Conservation (phyloP, 2,113 vertebrate genomes). For the Misgurnus mizolepis region DNA sequence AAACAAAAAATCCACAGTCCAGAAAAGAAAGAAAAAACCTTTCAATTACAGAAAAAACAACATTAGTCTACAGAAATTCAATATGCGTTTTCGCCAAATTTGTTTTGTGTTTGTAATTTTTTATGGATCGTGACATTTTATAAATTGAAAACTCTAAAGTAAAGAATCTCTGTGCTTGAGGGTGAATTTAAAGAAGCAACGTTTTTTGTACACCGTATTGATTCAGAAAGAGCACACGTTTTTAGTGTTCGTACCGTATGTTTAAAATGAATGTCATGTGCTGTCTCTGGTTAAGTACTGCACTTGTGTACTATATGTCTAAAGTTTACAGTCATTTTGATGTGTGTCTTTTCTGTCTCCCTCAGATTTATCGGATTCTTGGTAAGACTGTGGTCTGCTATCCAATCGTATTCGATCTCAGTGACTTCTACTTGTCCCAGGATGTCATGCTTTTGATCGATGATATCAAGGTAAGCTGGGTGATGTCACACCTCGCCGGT, state of each 20-base stretch:
- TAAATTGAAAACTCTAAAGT: neutral
- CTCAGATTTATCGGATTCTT: slow-evolving; percentile 94
- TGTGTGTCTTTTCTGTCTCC: slow-evolving; percentile 25
- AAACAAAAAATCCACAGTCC: too few relatives aligned
- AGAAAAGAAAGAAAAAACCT: too few relatives aligned
- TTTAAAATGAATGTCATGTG: slow-evolving; percentile 59
- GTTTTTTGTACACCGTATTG: too few relatives aligned
- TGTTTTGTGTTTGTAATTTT: neutral
- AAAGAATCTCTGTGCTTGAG: neutral
- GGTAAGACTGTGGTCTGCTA: slow-evolving; percentile 98
- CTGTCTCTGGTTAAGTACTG: slow-evolving; percentile 55
- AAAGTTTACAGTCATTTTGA: slow-evolving; percentile 54
- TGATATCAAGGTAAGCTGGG: slow-evolving; percentile 90
- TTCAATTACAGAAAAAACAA: too few relatives aligned
- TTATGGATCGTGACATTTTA: neutral
- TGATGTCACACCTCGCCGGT: slow-evolving; percentile 30
- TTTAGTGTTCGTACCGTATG: slow-evolving; percentile 15
- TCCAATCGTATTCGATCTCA: slow-evolving; percentile 97
- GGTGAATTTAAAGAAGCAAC: neutral
- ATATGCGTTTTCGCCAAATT: neutral
- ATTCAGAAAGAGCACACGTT: too few relatives aligned
- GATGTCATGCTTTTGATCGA: slow-evolving; percentile 98
- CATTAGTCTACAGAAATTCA: too few relatives aligned
- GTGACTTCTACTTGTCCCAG: slow-evolving; percentile 98
- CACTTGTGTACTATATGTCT: slow-evolving; percentile 38